Conservation (phyloP, 2,113 vertebrate genomes). For the Perccottus glenii region DNA sequence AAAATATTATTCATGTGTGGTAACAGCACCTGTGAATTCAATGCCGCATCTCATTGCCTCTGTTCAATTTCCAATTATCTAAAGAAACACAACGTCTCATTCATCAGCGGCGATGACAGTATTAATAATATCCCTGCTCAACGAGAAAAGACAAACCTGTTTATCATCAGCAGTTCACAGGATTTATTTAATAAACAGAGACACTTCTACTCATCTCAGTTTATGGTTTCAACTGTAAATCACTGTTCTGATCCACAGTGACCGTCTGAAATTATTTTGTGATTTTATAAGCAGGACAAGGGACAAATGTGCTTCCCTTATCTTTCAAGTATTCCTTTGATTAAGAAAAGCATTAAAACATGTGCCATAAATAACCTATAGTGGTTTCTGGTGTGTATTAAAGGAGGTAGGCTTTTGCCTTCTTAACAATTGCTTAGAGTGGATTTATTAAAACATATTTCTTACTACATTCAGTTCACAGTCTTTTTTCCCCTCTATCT, state of each 20-base stretch:
- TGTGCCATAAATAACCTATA: no score
- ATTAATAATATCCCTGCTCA: slow-evolving; percentile 31
- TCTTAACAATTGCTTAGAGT: no score
- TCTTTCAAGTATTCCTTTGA: no score
- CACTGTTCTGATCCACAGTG: slow-evolving; percentile 28
- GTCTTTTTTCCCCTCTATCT: no score
- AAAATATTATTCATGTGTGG: slow-evolving; percentile 43
- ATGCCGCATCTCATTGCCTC: slow-evolving; percentile 9
- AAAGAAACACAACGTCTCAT: slow-evolving; percentile 44
- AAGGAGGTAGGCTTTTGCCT: no score
- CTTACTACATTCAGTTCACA: no score
- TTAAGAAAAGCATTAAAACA: no score
- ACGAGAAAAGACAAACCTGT: slow-evolving; percentile 32
- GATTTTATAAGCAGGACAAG: neutral
- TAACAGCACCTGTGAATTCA: slow-evolving; percentile 44
- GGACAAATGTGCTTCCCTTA: no score
- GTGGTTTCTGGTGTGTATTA: no score
- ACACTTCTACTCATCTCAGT: slow-evolving; percentile 26
- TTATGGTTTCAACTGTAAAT: slow-evolving; percentile 32
- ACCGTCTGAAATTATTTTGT: slow-evolving; percentile 27
- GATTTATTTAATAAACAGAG: slow-evolving; percentile 35
- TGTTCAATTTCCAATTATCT: slow-evolving; percentile 49
- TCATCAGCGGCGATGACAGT: slow-evolving; percentile 35
- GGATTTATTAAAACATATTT: no score
- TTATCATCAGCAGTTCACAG: slow-evolving; percentile 14